Evolutionary conservation across 2,113 vertebrate genomes (phyloP).

Genomic region (Corythaeola cristata): DNA sequence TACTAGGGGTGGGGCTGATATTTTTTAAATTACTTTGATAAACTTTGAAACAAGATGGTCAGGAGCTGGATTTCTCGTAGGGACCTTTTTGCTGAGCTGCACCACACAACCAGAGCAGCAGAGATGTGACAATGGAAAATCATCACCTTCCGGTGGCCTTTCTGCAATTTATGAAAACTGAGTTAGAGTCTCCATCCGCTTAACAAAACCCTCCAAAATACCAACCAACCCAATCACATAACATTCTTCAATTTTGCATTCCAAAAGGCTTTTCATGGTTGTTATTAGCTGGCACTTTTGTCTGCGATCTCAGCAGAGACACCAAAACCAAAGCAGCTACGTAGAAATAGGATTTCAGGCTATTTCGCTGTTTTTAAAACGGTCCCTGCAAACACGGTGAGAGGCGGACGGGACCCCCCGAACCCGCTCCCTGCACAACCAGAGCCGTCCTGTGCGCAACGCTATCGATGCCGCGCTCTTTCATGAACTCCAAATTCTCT

Average conservation of each 20-base stretch:
- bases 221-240: neutral
- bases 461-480: neutral
- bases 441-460: neutral
- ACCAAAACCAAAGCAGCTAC: neutral
- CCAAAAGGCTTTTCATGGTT: neutral
- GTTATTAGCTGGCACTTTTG: neutral
- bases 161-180: accelerated
- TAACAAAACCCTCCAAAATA: neutral
- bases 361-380: neutral
- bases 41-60: neutral
- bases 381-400: neutral
- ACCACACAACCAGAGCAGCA: neutral
- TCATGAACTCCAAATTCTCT: constrained; percentile 22
- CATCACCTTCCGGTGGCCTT: neutral
- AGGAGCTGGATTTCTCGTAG: neutral
- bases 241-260: neutral
- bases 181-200: neutral
- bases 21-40: neutral
- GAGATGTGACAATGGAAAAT: neutral
- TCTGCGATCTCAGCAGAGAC: neutral
- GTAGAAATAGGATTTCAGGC: neutral
- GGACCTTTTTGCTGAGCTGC: neutral
- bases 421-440: neutral
- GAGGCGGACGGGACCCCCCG: neutral
- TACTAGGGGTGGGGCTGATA: neutral